phyloP scores from a whole-genome alignment of 2,888 invertebrate genomes.

The Parnassius smintheus region DNA sequence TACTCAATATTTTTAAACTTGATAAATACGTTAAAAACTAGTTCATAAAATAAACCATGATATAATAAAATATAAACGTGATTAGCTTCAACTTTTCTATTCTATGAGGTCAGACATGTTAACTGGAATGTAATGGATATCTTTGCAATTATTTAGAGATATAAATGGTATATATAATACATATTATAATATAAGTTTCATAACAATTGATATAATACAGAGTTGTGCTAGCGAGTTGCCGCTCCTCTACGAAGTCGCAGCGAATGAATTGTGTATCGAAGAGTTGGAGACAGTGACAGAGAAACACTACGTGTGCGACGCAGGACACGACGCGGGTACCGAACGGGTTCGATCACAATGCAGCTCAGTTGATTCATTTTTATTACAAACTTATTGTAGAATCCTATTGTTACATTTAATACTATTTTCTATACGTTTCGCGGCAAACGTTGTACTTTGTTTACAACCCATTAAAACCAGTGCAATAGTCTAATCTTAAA shows the following conservation, averaged over 20 bases:
- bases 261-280: slow-evolving; percentile 43
- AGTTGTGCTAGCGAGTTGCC: slow-evolving; percentile 26
- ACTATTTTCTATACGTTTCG: slow-evolving; percentile 12
- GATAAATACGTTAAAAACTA: background rate
- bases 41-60: slow-evolving; percentile 3
- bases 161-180: slow-evolving; percentile 4
- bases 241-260: slow-evolving; percentile 51
- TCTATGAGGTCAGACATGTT: slow-evolving; percentile 19
- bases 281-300: slow-evolving; percentile 52
- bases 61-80: slow-evolving; percentile 1
- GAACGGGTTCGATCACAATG: slow-evolving; percentile 74
- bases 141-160: slow-evolving; percentile 1
- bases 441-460: background rate
- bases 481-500: background rate
- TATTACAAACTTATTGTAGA: slow-evolving; percentile 74
- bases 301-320: slow-evolving; percentile 44
- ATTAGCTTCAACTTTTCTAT: slow-evolving; percentile 9
- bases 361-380: slow-evolving; percentile 77
- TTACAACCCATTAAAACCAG: background rate
- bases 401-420: slow-evolving; percentile 53
- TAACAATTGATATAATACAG: slow-evolving; percentile 20
- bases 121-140: slow-evolving; percentile 4
- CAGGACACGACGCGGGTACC: slow-evolving; percentile 38
- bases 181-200: slow-evolving; percentile 17
- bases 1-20: background rate